Conservation (phyloP, 2,113 vertebrate genomes). For the Neomonachus schauinslandi region DNA sequence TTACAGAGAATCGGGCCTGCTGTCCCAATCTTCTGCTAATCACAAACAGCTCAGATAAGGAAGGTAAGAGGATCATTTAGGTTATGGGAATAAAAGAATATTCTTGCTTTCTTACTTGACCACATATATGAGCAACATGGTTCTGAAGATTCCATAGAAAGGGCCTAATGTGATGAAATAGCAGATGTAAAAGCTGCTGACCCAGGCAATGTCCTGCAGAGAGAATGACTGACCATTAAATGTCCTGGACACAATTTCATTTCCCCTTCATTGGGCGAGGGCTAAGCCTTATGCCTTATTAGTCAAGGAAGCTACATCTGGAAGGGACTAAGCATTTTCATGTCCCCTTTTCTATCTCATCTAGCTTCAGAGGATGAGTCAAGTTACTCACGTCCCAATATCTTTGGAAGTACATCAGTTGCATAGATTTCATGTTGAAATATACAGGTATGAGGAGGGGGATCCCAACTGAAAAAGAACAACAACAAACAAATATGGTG, state of each 20-base stretch:
- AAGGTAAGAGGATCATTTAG: neutral
- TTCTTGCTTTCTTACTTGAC: conserved; percentile 73
- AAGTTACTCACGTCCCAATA: conserved; percentile 63
- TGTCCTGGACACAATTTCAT: neutral
- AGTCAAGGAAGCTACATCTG: neutral
- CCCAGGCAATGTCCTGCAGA: conserved; percentile 55
- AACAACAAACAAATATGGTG: neutral
- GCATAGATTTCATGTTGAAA: conserved; percentile 61
- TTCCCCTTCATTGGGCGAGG: neutral
- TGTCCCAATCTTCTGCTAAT: neutral
- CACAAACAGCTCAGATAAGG: neutral
- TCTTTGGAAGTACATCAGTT: conserved; percentile 12
- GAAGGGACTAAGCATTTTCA: neutral
- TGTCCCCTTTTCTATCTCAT: neutral
- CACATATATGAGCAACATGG: conserved; percentile 63
- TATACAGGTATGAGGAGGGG: conserved; percentile 49
- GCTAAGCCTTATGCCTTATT: neutral
- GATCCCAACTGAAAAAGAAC: conserved; percentile 25
- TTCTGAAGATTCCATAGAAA: conserved; percentile 75
- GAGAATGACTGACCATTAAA: conserved; percentile 21
- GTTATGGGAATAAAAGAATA: neutral
- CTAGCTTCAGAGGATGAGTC: neutral
- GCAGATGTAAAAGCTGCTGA: conserved; percentile 73
- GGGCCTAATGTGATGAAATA: conserved; percentile 71
- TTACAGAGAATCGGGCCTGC: neutral